These are phyloP conservation scores for Orussus abietinus DNA, from an alignment of 1,140 invertebrate genomes.

Conservation along the genomic window DNA sequence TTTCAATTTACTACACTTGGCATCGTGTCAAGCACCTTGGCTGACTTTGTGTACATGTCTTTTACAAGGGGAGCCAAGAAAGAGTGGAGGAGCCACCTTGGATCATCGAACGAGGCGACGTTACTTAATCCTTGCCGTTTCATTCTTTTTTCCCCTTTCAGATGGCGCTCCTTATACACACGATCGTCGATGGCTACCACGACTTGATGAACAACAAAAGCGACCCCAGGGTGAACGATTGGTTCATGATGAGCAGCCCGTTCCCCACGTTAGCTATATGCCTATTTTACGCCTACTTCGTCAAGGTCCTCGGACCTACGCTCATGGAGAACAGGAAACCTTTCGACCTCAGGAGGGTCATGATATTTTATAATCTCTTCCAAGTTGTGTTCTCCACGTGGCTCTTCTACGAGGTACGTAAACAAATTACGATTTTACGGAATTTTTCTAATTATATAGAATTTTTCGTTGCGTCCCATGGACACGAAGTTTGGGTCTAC, in stretches of 20 bases:
- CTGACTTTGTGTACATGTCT: too few relatives aligned
- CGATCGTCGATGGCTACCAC: constrained; percentile 55
- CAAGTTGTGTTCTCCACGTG: constrained; percentile 83
- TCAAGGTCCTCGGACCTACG: constrained; percentile 77
- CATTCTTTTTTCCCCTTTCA: constrained; percentile 36
- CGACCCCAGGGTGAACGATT: constrained; percentile 78
- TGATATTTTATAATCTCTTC: constrained; percentile 83
- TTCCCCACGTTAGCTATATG: constrained; percentile 76
- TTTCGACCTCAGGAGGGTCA: constrained; percentile 71
- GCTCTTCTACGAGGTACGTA: constrained; percentile 77
- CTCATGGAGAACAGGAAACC: constrained; percentile 89
- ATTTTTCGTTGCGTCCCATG: too few relatives aligned
- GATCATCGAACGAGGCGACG: too few relatives aligned
- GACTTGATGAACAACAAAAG: constrained; percentile 72
- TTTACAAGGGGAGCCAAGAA: too few relatives aligned
- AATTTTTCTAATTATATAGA: too few relatives aligned
- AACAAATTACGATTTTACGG: too few relatives aligned
- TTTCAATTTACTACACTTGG: too few relatives aligned
- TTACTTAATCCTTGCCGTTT: too few relatives aligned
- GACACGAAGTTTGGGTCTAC: too few relatives aligned
- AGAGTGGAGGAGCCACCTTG: too few relatives aligned
- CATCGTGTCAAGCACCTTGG: too few relatives aligned
- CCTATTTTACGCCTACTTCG: constrained; percentile 71
- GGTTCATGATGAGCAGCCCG: constrained; percentile 80
- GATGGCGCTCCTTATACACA: constrained; percentile 49